phyloP scores from a whole-genome alignment of 1,140 invertebrate genomes.

The Cotesia chilonis region DNA sequence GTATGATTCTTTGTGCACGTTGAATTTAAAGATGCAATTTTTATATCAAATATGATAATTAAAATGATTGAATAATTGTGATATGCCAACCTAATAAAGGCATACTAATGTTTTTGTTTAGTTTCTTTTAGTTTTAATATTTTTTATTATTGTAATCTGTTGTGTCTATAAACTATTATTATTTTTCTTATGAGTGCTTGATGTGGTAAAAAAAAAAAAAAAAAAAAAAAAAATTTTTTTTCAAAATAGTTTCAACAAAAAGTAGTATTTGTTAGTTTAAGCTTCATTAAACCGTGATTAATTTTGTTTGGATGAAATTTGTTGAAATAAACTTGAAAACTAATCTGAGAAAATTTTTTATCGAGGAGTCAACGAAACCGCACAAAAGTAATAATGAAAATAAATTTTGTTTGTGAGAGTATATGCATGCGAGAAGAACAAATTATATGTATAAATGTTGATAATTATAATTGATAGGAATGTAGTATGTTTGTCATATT shows the following conservation, averaged over 20 bases:
- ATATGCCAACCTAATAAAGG: constrained; percentile 14
- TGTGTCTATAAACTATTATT: background rate
- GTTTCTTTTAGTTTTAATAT: background rate
- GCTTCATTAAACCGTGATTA: background rate
- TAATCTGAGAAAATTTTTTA: background rate
- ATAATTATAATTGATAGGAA: constrained; percentile 59
- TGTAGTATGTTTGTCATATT: constrained; percentile 60
- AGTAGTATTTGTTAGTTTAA: background rate
- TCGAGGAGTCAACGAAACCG: background rate
- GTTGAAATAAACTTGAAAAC: background rate
- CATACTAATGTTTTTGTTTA: constrained; percentile 1
- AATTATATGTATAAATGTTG: constrained; percentile 66
- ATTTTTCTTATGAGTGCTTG: background rate
- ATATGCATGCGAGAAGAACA: constrained; percentile 38
- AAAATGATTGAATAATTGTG: constrained; percentile 17
- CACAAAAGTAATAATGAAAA: constrained; percentile 8
- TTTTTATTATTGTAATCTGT: background rate
- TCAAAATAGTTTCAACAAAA: constrained; percentile 16
- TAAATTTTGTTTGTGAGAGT: constrained; percentile 12
- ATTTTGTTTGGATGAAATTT: constrained; percentile 10
- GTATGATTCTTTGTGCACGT: background rate
- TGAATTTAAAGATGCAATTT: background rate
- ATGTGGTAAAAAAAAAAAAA: background rate
- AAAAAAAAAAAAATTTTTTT: background rate
- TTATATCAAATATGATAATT: background rate